phyloP scores from a whole-genome alignment of 1,140 invertebrate species.

The Eriosoma lanigerum region DNA sequence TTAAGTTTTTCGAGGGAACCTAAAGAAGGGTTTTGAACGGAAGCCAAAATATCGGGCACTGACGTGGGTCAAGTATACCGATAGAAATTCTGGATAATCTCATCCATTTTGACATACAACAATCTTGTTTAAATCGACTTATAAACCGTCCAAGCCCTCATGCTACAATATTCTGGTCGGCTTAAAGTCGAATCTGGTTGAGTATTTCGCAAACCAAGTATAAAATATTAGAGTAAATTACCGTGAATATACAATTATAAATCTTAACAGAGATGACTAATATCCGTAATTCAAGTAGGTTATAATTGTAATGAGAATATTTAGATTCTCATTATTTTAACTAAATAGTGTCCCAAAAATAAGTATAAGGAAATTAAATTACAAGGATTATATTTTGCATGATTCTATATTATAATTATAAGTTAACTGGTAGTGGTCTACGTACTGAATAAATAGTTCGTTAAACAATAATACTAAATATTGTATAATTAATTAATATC shows the following conservation, averaged over 20 bases:
- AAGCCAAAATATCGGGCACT: conserved; percentile 47
- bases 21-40: conserved; percentile 43
- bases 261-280: background rate
- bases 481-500: too few species aligned
- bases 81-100: conserved; percentile 33
- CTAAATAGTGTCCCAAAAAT: background rate
- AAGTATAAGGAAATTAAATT: background rate
- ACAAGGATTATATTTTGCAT: background rate
- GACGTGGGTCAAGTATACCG: conserved; percentile 44
- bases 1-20: conserved; percentile 36
- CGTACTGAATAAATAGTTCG: too few species aligned
- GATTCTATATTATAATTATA: background rate
- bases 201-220: background rate
- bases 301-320: background rate
- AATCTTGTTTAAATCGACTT: conserved; percentile 39
- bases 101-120: conserved; percentile 22
- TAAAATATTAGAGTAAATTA: conserved; percentile 17
- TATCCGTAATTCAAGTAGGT: background rate
- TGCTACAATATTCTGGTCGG: background rate
- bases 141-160: background rate
- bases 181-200: background rate
- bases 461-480: too few species aligned
- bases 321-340: background rate
- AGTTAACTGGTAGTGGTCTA: background rate
- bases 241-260: background rate